Percentiles rank a stretch among this genome's conserved stretches.
phyloP scores from a whole-genome alignment of 1,140 invertebrate species.

The Pseudomyrmex concolor region DNA sequence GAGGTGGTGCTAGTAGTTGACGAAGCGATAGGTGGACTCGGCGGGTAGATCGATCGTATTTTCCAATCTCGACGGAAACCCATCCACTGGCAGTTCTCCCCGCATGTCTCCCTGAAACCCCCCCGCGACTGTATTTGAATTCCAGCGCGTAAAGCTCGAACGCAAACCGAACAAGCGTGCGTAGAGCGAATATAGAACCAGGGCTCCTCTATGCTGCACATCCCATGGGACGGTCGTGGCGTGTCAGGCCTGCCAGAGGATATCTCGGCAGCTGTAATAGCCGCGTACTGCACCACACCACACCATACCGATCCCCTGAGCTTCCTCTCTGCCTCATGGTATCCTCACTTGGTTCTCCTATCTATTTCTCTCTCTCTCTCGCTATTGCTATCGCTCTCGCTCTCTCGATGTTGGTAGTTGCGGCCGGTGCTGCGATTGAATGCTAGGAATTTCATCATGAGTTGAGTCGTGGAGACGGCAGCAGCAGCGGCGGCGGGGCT shows the following conservation, averaged over 20 bases:
- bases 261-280: conserved; percentile 63
- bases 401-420: conserved; percentile 75
- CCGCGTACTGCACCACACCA: conserved; percentile 37
- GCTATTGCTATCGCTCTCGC: conserved; percentile 4
- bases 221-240: conserved; percentile 51
- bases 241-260: conserved; percentile 64
- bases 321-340: conserved; percentile 30
- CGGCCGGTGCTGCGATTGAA: conserved; percentile 84
- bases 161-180: conserved; percentile 57
- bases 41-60: conserved; percentile 75
- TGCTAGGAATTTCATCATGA: conserved; percentile 86
- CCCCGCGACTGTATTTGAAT: conserved; percentile 75
- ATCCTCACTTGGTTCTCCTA: conserved; percentile 19
- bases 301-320: conserved; percentile 35
- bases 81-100: conserved; percentile 65
- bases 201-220: conserved; percentile 33
- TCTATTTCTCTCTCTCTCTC: conserved; percentile 23
- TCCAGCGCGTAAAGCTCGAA: conserved; percentile 73
- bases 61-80: conserved; percentile 76
- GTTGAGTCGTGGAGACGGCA: conserved; percentile 80
- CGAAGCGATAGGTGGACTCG: conserved; percentile 49
- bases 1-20: conserved; percentile 31
- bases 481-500: conserved; percentile 69
- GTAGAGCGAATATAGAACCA: conserved; percentile 61
- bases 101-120: conserved; percentile 24